Conservation (phyloP, 2,113 vertebrate genomes). For the Gymnocephalus cernua region DNA sequence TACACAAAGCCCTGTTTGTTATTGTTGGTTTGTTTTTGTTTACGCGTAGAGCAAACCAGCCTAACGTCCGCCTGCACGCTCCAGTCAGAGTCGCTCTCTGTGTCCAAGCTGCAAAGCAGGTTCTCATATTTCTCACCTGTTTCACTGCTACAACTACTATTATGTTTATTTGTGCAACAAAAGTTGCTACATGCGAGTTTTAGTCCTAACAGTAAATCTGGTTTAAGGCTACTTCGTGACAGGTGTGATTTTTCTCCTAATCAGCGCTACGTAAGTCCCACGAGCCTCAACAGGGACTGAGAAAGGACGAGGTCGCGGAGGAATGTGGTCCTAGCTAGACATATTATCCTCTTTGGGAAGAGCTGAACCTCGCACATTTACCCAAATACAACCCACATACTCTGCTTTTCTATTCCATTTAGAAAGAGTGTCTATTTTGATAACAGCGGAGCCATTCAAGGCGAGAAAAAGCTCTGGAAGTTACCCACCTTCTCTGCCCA, state of each 20-base stretch:
- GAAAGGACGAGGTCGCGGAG: slow-evolving; percentile 46
- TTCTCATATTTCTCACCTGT: slow-evolving; percentile 57
- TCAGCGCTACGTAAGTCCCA: slow-evolving; percentile 37
- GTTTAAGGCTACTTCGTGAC: slow-evolving; percentile 35
- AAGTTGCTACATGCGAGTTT: background rate
- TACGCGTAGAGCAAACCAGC: slow-evolving; percentile 35
- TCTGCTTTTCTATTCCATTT: accelerated
- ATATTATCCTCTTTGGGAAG: slow-evolving; percentile 26
- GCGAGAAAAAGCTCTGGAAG: slow-evolving; percentile 15
- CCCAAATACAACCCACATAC: background rate
- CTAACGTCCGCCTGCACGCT: slow-evolving; percentile 28
- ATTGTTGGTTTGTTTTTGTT: slow-evolving; percentile 70
- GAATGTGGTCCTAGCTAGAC: slow-evolving; percentile 65
- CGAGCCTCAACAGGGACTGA: slow-evolving; percentile 31
- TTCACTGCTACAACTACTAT: background rate
- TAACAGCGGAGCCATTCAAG: background rate
- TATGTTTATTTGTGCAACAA: background rate
- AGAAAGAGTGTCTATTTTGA: background rate
- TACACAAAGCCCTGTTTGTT: slow-evolving; percentile 70
- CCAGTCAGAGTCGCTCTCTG: slow-evolving; percentile 22
- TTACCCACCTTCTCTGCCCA: slow-evolving; percentile 86
- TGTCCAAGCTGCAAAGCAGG: slow-evolving; percentile 61
- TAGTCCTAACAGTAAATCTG: background rate
- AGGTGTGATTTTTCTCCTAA: slow-evolving; percentile 62
- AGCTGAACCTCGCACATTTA: background rate